phyloP scores from a whole-genome alignment of 2,888 invertebrate species.

The Acronicta alni region DNA sequence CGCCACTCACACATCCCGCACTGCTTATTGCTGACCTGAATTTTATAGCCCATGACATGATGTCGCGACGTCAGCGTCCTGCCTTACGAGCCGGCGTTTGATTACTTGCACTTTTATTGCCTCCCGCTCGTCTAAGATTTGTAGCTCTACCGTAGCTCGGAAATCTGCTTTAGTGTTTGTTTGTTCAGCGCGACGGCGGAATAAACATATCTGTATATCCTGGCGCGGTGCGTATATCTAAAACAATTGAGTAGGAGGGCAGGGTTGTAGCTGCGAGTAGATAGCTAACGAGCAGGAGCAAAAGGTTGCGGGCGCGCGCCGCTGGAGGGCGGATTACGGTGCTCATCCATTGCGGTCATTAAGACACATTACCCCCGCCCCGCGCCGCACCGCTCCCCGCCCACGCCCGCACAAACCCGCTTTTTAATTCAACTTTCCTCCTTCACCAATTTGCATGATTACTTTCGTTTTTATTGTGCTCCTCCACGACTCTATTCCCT shows the following conservation, averaged over 20 bases:
- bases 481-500: constrained; percentile 67
- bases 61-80: constrained; percentile 51
- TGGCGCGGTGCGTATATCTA: constrained; percentile 47
- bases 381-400: constrained; percentile 44
- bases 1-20: constrained; percentile 52
- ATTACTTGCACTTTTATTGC: constrained; percentile 65
- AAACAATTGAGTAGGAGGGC: constrained; percentile 63
- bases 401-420: constrained; percentile 72
- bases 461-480: constrained; percentile 88
- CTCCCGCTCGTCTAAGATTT: constrained; percentile 50
- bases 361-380: constrained; percentile 85
- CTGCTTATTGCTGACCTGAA: constrained; percentile 64
- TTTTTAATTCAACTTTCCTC: constrained; percentile 89
- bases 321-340: constrained; percentile 79
- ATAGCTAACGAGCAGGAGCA: constrained; percentile 72
- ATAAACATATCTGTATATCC: constrained; percentile 37
- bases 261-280: constrained; percentile 57
- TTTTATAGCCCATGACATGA: constrained; percentile 58
- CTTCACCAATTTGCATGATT: constrained; percentile 89
- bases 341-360: constrained; percentile 88
- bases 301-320: constrained; percentile 75
- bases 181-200: constrained; percentile 47
- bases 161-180: constrained; percentile 59
- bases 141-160: constrained; percentile 46
- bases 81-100: constrained; percentile 49